These are phyloP conservation scores for Gorsachius magnificus DNA, from an alignment of 2,797 vertebrate species.

Conservation along the genomic window DNA sequence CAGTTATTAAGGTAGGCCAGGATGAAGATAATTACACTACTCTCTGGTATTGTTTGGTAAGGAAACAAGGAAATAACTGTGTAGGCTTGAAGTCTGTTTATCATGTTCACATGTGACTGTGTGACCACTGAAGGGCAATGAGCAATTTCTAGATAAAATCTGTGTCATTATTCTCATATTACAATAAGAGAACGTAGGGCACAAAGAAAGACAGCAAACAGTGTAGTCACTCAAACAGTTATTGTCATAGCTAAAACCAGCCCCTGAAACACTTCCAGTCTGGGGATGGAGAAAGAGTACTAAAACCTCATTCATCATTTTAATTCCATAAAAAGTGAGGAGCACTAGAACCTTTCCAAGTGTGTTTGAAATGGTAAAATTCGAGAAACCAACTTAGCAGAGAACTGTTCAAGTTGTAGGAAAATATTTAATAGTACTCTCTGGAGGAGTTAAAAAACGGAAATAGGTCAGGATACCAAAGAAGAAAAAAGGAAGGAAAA, in stretches of 20 bases:
- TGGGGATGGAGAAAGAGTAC: not conserved
- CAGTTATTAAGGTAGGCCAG: not conserved
- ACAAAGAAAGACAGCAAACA: not conserved
- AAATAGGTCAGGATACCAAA: not conserved
- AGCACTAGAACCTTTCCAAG: not conserved
- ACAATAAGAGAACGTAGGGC: not conserved
- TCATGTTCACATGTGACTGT: not conserved
- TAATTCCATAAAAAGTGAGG: not conserved
- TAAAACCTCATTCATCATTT: not conserved
- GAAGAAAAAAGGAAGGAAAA: not conserved
- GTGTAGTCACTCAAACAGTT: not conserved
- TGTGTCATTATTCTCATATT: not conserved
- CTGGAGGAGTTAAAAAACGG: not conserved
- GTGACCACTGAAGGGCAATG: not conserved
- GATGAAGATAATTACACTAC: not conserved
- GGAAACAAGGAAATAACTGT: not conserved
- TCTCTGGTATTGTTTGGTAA: not conserved
- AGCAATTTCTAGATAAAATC: conserved; percentile 18
- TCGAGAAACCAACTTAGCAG: not conserved
- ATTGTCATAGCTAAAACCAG: not conserved
- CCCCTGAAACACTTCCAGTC: not conserved
- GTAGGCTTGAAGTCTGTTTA: not conserved
- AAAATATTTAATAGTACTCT: not conserved
- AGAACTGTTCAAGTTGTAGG: not conserved
- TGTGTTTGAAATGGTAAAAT: not conserved